Conservation (phyloP, 2,113 vertebrate species). For the Stictonetta naevosa region DNA sequence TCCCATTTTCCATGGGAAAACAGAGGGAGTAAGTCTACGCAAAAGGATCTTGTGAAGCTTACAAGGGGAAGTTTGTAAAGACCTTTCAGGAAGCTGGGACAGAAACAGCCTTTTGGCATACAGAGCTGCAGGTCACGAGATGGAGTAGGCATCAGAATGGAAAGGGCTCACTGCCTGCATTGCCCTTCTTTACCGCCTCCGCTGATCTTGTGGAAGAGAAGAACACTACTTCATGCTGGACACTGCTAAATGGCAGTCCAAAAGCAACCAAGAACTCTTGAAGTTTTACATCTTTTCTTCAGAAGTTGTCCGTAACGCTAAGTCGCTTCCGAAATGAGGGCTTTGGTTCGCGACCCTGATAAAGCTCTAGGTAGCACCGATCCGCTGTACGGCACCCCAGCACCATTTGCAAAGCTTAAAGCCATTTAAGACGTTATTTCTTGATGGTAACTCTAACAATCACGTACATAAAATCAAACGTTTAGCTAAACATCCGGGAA, state of each 20-base stretch:
- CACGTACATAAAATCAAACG: not conserved
- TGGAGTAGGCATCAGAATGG: not conserved
- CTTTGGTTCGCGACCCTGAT: not conserved
- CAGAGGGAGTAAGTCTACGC: rapidly evolving
- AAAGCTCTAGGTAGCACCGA: not conserved
- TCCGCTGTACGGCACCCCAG: not conserved
- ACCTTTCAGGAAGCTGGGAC: not conserved
- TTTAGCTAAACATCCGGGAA: not conserved
- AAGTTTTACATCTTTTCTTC: not conserved
- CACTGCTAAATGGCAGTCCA: not conserved
- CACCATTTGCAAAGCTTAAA: not conserved
- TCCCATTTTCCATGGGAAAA: not conserved
- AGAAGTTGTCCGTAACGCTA: not conserved
- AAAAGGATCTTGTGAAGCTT: not conserved
- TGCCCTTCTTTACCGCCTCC: not conserved
- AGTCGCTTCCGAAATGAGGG: not conserved
- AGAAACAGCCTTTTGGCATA: not conserved
- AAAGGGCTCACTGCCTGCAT: not conserved
- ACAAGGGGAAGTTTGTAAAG: not conserved
- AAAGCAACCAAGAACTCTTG: not conserved
- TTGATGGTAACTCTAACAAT: not conserved
- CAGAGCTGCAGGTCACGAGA: not conserved
- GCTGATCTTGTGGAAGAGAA: not conserved
- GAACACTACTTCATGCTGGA: not conserved
- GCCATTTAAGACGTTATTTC: not conserved